Evolutionary conservation across 2,113 vertebrate species (phyloP).

Genomic region (Gavialis gangeticus): DNA sequence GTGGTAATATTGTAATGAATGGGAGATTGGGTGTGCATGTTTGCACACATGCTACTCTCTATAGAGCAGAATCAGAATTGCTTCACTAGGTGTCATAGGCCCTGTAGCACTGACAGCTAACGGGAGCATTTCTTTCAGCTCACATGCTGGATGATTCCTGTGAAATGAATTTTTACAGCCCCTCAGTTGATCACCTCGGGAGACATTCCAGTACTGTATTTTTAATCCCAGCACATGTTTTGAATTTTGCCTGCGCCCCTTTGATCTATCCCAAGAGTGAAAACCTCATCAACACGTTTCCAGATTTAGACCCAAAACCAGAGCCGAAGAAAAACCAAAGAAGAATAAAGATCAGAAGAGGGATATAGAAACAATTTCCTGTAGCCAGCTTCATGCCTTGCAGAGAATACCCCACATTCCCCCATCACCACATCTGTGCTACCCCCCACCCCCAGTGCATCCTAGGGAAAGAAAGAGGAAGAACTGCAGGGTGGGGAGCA

Average conservation of each 20-base stretch:
- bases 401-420: not conserved
- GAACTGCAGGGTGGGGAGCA: not conserved
- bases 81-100: not conserved
- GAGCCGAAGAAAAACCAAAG: not conserved
- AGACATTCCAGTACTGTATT: not conserved
- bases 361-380: not conserved
- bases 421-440: too few relatives aligned
- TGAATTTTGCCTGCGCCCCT: not conserved
- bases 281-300: not conserved
- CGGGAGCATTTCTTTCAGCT: not conserved
- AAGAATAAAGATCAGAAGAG: not conserved
- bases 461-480: not conserved
- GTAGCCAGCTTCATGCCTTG: not conserved
- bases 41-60: not conserved
- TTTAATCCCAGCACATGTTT: not conserved
- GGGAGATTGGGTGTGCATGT: not conserved
- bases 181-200: not conserved
- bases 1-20: not conserved
- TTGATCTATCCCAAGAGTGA: not conserved
- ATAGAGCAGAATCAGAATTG: not conserved
- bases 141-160: not conserved
- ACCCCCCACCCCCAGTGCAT: not conserved
- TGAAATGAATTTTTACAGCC: not conserved
- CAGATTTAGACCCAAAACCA: not conserved
- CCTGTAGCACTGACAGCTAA: not conserved